Evolutionary conservation across 2,797 vertebrate species (phyloP), one percentile per base, ranked within the genome.

Genomic region (Ctenosaura bakeri): DNA sequence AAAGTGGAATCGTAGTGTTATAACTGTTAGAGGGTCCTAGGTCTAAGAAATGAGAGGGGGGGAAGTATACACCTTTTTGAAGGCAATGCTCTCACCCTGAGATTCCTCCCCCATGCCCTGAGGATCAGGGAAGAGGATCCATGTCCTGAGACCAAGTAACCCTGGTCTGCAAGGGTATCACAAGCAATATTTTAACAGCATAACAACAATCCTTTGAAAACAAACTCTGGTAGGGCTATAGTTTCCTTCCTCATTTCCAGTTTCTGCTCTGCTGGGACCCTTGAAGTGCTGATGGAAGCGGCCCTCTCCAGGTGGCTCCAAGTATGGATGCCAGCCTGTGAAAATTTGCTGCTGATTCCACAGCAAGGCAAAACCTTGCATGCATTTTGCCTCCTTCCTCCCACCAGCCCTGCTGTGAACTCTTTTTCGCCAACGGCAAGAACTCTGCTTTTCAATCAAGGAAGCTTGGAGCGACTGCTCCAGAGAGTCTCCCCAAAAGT

Each of bases 231-330:
- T 4, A 46, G 2, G 79, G 46, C 80, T 87, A 59, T 69, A 76
- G 16, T 94, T 91, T 90, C 87, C 46, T 64, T 69, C 38, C 66
- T 90, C 62, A 8, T 90, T 92, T 93, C 5, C 4, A 10, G 3
- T 81, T 56, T 24, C 66, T 9, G 83, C 52, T 32, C n/a, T 29
- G 87, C n/a, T 78, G 89, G 66, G 24, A 38, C 62, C 0, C 0
- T 24, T 81, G 71, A 35, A 2, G 91, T 80, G 80, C 62, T 2
- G 13, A 54, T 59, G 10, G 50, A 85, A 38, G 24, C 29, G 46
- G n/a, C 29, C 6, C 26, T 1, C 3, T 5, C 73, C n/a, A 87
- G 50, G 32, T 38, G 0, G 88, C 29, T 22, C 66, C 86, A 0
- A 0, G 22, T 73, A 46, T 82, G 86, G 88, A 46, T 5, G 71